A percentile compares a stretch with the other conserved stretches of the same genome.
Evolutionary conservation across 2,888 invertebrate species (phyloP).

Genomic region (Philereme transversata): DNA sequence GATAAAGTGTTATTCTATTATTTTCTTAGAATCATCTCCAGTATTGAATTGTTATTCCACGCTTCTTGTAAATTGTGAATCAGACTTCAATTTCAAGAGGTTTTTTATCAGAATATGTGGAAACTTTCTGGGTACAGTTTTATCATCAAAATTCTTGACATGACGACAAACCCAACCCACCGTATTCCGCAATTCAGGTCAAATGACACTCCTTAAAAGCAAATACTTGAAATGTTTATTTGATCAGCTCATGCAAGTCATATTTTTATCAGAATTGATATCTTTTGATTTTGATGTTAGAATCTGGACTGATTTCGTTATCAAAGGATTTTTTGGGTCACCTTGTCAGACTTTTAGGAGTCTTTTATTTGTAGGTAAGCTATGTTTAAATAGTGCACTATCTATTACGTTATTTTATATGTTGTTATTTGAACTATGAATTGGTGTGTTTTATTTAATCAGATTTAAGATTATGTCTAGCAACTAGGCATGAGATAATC

Average conservation of each 20-base stretch:
- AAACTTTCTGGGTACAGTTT: not conserved
- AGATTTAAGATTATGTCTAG: no score
- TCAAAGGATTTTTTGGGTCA: conserved; percentile 36
- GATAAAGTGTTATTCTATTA: no score
- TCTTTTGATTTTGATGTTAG: conserved; percentile 30
- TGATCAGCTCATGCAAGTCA: conserved; percentile 28
- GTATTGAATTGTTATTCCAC: no score
- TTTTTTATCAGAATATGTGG: not conserved
- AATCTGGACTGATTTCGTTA: conserved; percentile 23
- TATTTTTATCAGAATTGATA: conserved; percentile 36
- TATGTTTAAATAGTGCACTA: conserved; percentile 9
- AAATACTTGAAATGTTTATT: conserved; percentile 28
- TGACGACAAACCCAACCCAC: conserved; percentile 29
- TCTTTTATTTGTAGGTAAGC: conserved; percentile 16
- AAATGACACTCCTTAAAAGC: conserved; percentile 51
- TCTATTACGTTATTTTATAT: conserved; percentile 18
- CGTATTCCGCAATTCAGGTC: conserved; percentile 58
- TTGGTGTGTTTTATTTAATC: conserved; percentile 5
- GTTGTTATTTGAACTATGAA: conserved; percentile 1
- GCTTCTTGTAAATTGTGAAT: not conserved
- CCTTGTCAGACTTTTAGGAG: conserved; percentile 36
- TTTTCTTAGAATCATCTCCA: no score
- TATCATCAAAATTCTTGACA: conserved; percentile 13
- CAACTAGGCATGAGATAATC: no score
- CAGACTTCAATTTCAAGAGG: not conserved